Evolutionary conservation across 2,113 vertebrate species (phyloP).

Genomic region (Oryzias curvinotus): DNA sequence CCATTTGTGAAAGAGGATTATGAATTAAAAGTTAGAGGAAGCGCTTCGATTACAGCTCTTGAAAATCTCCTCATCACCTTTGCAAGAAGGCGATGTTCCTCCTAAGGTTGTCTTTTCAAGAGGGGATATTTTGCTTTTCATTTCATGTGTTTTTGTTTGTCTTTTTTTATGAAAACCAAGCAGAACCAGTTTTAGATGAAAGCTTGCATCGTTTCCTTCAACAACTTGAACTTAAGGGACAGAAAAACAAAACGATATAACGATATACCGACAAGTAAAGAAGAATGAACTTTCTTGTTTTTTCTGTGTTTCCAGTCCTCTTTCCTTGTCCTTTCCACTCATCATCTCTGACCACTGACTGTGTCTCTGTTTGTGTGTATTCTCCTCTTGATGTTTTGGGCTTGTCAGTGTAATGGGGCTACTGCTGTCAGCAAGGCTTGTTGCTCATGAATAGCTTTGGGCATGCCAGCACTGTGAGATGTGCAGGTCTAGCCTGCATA

Average conservation of each 20-base stretch:
- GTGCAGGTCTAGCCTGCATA: constrained; percentile 42
- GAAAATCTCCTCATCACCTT: constrained; percentile 2
- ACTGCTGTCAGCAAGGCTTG: constrained; percentile 64
- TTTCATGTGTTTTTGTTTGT: not conserved
- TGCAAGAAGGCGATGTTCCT: not conserved
- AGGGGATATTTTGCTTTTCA: not conserved
- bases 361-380: constrained; percentile 30
- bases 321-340: constrained; percentile 49
- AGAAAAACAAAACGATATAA: constrained; percentile 15
- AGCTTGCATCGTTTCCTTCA: constrained; percentile 2
- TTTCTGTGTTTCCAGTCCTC: constrained; percentile 22
- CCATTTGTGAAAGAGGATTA: constrained; percentile 23
- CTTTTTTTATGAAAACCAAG: constrained; percentile 4
- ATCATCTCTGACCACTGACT: constrained; percentile 51
- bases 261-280: constrained; percentile 1
- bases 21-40: constrained; percentile 14
- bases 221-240: constrained; percentile 23
- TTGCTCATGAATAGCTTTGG: constrained; percentile 61
- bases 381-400: constrained; percentile 67
- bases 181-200: constrained; percentile 23
- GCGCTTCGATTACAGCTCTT: constrained; percentile 13
- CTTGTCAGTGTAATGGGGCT: constrained; percentile 75
- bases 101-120: not conserved
- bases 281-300: constrained; percentile 13
- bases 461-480: constrained; percentile 39